These are phyloP conservation scores for Hycleus phaleratus DNA, from an alignment of 1,140 invertebrate species.

Conservation along the genomic window DNA sequence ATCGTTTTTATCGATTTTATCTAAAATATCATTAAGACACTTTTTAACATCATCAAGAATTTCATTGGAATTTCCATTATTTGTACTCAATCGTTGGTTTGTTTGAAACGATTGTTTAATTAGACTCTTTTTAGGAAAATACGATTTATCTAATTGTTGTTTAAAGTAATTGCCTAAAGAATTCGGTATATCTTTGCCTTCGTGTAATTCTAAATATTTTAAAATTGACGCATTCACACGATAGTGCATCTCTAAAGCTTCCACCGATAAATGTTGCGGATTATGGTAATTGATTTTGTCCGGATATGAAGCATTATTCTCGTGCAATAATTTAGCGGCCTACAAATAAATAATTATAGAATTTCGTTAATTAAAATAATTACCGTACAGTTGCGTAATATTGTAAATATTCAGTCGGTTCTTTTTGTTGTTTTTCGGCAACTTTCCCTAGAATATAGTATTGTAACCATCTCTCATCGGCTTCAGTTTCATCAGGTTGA, in stretches of 20 bases:
- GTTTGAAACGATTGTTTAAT: neutral
- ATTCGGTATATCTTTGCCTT: constrained; percentile 39
- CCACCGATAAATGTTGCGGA: constrained; percentile 76
- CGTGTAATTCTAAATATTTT: constrained; percentile 71
- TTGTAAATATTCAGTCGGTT: constrained; percentile 64
- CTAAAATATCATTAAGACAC: constrained; percentile 24
- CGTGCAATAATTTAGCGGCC: constrained; percentile 64
- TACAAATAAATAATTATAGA: constrained; percentile 37
- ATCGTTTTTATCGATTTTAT: constrained; percentile 18
- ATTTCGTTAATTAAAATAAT: too few relatives aligned
- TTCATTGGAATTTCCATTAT: constrained; percentile 1
- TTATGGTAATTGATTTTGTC: constrained; percentile 76
- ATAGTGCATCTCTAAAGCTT: constrained; percentile 80
- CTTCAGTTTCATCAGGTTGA: constrained; percentile 42
- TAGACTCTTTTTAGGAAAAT: constrained; percentile 13
- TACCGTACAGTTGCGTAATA: constrained; percentile 62
- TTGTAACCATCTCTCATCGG: constrained; percentile 80
- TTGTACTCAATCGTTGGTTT: neutral
- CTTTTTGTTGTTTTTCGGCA: constrained; percentile 68
- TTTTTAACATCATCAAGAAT: constrained; percentile 16
- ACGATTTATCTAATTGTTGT: constrained; percentile 31
- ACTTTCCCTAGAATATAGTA: constrained; percentile 93
- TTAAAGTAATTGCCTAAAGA: constrained; percentile 36
- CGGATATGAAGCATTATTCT: constrained; percentile 79
- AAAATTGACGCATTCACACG: constrained; percentile 77